Conservation (phyloP, 2,888 invertebrate species). For the Herminia tarsipennalis region DNA sequence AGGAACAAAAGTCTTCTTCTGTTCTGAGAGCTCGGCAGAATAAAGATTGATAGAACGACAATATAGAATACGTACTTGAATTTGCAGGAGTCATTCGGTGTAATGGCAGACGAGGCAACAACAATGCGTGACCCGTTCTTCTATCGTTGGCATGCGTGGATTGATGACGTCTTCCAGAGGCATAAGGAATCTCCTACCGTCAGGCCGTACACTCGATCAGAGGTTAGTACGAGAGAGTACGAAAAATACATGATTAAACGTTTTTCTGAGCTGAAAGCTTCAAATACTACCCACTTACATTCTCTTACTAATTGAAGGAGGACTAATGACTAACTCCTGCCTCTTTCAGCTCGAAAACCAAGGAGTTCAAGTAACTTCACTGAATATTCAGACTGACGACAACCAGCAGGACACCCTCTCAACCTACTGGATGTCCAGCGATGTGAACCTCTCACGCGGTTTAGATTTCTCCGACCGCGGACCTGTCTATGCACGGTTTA, state of each 20-base stretch:
- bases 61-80: neutral
- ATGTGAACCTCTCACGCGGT: slow-evolving; percentile 92
- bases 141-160: slow-evolving; percentile 93
- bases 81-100: slow-evolving; percentile 89
- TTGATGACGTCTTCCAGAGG: slow-evolving; percentile 90
- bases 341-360: slow-evolving; percentile 85
- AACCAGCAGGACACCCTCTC: slow-evolving; percentile 84
- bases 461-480: slow-evolving; percentile 91
- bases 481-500: slow-evolving; percentile 89
- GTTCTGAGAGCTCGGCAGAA: neutral
- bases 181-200: slow-evolving; percentile 85
- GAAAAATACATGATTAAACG: no score
- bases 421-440: slow-evolving; percentile 93
- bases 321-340: no score
- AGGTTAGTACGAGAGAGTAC: slow-evolving; percentile 59
- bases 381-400: slow-evolving; percentile 75
- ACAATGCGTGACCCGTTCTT: slow-evolving; percentile 95
- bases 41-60: neutral
- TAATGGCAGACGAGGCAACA: slow-evolving; percentile 93
- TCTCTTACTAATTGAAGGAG: no score
- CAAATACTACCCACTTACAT: no score
- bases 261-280: neutral
- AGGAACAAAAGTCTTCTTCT: no score
- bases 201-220: slow-evolving; percentile 69
- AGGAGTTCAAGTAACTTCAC: slow-evolving; percentile 83